Percentiles rank a stretch among this genome's conserved stretches.
phyloP scores from a whole-genome alignment of 2,888 invertebrate genomes.

The Drosophila formosana region DNA sequence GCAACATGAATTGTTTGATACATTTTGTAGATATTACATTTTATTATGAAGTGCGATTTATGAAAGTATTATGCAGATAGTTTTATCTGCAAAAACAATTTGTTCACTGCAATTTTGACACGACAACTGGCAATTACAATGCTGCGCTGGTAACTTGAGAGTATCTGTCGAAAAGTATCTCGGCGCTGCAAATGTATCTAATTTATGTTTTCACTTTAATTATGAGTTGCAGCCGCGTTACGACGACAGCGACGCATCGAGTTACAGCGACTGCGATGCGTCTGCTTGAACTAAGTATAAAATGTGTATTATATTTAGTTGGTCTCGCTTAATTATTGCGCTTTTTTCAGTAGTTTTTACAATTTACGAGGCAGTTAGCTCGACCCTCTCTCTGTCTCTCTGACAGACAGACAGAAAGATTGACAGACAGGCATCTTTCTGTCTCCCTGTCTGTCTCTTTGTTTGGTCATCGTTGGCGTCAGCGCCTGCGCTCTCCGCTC shows the following conservation, averaged over 20 bases:
- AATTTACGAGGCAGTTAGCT: conserved; percentile 52
- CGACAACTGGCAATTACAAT: conserved; percentile 1
- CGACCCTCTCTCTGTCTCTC: conserved; percentile 7
- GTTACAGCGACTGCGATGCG: conserved; percentile 4
- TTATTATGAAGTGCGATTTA: no score
- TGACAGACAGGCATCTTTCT: no score
- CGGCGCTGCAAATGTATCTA: conserved; percentile 3
- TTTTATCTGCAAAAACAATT: no score
- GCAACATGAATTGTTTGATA: no score
- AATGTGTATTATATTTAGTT: conserved; percentile 17
- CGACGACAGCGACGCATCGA: conserved; percentile 4
- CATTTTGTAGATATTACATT: no score
- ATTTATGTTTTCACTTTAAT: conserved; percentile 13
- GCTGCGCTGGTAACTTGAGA: conserved; percentile 3
- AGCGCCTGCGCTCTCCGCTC: neutral
- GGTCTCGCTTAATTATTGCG: conserved; percentile 66
- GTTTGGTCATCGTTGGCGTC: conserved; percentile 21
- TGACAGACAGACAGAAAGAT: no score
- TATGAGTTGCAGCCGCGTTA: conserved; percentile 17
- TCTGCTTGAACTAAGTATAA: conserved; percentile 16
- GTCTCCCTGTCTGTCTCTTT: neutral
- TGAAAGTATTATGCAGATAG: no score
- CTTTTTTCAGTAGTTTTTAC: conserved; percentile 45
- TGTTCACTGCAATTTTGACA: neutral
- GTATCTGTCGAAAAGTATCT: conserved; percentile 3